Base-by-base conservation (phyloP, 2,888 invertebrate genomes). In the Artemia sinica region DNA sequence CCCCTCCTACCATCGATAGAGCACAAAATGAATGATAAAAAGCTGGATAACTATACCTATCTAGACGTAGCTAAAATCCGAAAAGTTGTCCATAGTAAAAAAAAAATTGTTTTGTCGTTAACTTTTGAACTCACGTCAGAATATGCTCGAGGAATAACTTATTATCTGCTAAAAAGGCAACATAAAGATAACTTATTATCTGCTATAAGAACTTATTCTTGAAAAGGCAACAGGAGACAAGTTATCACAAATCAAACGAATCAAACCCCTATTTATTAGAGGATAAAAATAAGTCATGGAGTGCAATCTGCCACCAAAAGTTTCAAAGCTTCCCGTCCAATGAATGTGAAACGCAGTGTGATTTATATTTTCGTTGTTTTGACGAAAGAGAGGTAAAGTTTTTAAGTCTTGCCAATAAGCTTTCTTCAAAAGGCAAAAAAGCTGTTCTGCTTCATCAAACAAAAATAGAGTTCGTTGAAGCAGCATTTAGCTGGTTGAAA, bases 251-350 rank as follows among this genome's bases (percentile, higher is more conserved):
- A 80, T 97, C 72, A 95, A 96, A 78, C 86, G 91, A 76, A 87
- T 84, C 76, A n/a, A 96, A 97, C 80, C 87, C 91, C 0, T 91
- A 94, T 77, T 81, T 96, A 50, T 84, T 93, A 76, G 92, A 91
- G 70, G 94, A 95, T 73, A 89, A 91, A 0, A 91, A 93, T 76
- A 83, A 84, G 65, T 80, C 95, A 9, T 97, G 96, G 96, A 82
- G 89, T 76, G 82, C 82, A 69, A 91, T 91, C 79, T 91, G 90
- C 74, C 83, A 84, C 74, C 85, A 85, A 72, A 85, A 87, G 72
- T 95, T 91, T 77, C 81, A 87, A 50, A 84, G 81, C 49, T 83
- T 86, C 74, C 81, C 83, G 72, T 83, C 87, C 1, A 84, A 87
- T 72, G 92, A 93, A 76, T 82, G 88, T 83, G 95, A 95, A 77